Conservation (phyloP, 2,797 vertebrate species). For the Myotis pilosus region DNA sequence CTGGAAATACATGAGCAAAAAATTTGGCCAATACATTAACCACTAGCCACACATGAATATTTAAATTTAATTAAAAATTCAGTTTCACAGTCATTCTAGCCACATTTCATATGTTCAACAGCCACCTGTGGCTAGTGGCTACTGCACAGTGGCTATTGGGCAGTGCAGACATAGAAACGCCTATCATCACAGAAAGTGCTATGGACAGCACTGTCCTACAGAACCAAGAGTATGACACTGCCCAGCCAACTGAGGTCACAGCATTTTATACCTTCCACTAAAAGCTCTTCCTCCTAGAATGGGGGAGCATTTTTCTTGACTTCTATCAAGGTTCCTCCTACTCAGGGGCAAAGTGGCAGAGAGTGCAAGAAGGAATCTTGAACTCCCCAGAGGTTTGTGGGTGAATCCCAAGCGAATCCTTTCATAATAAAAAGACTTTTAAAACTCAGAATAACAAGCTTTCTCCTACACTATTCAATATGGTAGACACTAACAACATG, state of each 20-base stretch:
- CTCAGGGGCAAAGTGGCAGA: not conserved
- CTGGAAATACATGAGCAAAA: not conserved
- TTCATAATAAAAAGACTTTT: too few species aligned
- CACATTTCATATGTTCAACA: not conserved
- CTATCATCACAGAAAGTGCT: not conserved
- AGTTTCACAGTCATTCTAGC: not conserved
- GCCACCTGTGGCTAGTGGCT: not conserved
- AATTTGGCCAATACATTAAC: not conserved
- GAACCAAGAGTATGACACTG: not conserved
- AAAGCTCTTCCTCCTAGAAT: not conserved
- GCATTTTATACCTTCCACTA: not conserved
- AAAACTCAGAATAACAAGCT: too few species aligned
- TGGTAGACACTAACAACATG: too few species aligned
- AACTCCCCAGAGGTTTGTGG: not conserved
- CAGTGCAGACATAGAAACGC: not conserved
- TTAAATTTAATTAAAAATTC: slow-evolving; percentile 2
- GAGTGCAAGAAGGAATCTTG: not conserved
- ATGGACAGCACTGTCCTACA: not conserved
- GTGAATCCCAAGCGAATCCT: too few species aligned
- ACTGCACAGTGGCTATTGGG: not conserved
- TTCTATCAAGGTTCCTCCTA: not conserved
- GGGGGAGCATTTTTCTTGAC: not conserved
- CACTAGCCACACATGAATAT: not conserved
- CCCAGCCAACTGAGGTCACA: not conserved
- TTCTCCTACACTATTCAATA: too few species aligned